Evolutionary conservation across 2,888 invertebrate species (phyloP).

Genomic region (Brachycybe producta): DNA sequence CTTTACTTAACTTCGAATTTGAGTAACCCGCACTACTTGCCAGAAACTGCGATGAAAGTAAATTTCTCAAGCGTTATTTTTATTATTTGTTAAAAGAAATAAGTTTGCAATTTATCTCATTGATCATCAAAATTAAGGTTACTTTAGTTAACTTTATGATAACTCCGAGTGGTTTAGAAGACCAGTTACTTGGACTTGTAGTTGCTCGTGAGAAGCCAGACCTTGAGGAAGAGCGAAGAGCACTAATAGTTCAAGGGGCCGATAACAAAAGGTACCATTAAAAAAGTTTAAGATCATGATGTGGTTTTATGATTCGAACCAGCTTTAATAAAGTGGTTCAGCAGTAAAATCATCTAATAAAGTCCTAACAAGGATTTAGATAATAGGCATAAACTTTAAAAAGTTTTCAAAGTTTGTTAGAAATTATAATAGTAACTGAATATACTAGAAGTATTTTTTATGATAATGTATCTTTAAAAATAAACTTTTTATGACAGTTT

Average conservation of each 20-base stretch:
- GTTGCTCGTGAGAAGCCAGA: slow-evolving; percentile 37
- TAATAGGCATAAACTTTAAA: too few species aligned
- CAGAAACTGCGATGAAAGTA: slow-evolving; percentile 38
- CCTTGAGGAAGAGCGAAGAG: slow-evolving; percentile 37
- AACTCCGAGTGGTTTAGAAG: slow-evolving; percentile 37
- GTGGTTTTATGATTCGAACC: background rate
- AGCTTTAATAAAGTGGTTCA: background rate
- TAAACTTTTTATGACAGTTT: too few species aligned
- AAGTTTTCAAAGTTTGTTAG: slow-evolving; percentile 47
- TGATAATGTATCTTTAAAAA: too few species aligned
- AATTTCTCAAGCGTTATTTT: too few species aligned
- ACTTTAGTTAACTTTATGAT: slow-evolving; percentile 40
- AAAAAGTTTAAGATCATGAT: too few species aligned
- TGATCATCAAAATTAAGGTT: slow-evolving; percentile 19
- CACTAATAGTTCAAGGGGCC: slow-evolving; percentile 36
- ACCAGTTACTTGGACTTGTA: slow-evolving; percentile 38
- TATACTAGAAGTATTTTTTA: too few species aligned
- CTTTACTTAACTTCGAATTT: slow-evolving; percentile 39
- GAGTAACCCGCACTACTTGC: slow-evolving; percentile 38
- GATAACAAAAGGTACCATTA: slow-evolving; percentile 34
- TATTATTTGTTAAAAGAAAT: background rate
- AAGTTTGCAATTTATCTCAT: background rate
- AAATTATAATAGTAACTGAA: too few species aligned
- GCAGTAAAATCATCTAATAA: background rate
- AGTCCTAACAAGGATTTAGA: background rate